Conservation (phyloP, 2,797 vertebrate species). For the Oryzias dopingdopingensis region DNA sequence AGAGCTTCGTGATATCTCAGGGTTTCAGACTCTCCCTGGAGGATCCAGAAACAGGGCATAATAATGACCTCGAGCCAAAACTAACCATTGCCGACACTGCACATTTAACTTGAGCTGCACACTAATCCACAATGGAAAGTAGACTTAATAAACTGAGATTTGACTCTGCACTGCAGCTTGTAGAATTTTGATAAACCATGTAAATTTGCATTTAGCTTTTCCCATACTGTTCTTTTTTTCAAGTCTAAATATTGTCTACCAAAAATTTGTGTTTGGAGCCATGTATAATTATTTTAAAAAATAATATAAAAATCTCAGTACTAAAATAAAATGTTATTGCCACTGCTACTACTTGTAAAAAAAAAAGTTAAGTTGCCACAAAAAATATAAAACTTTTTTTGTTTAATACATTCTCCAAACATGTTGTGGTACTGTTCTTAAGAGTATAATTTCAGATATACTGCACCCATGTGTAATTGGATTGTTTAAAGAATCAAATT, state of each 20-base stretch:
- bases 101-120: constrained; percentile 35
- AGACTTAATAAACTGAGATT: constrained; percentile 25
- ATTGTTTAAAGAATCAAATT: no score
- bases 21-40: constrained; percentile 68
- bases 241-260: not conserved
- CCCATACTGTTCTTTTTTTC: not conserved
- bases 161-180: constrained; percentile 17
- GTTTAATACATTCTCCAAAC: no score
- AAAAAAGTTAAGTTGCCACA: no score
- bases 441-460: no score
- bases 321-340: no score
- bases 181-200: constrained; percentile 17
- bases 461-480: no score
- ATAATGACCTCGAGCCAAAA: constrained; percentile 66
- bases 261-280: not conserved
- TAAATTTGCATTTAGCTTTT: constrained; percentile 15
- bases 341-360: no score
- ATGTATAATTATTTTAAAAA: no score
- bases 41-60: constrained; percentile 67
- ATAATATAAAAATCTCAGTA: no score
- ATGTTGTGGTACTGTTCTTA: no score
- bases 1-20: constrained; percentile 70
- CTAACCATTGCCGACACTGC: constrained; percentile 52
- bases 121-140: constrained; percentile 47
- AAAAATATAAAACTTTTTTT: no score